Percentiles rank a stretch among this genome's conserved stretches.
phyloP scores from a whole-genome alignment of 2,797 vertebrate species.

The Microcaecilia unicolor region DNA sequence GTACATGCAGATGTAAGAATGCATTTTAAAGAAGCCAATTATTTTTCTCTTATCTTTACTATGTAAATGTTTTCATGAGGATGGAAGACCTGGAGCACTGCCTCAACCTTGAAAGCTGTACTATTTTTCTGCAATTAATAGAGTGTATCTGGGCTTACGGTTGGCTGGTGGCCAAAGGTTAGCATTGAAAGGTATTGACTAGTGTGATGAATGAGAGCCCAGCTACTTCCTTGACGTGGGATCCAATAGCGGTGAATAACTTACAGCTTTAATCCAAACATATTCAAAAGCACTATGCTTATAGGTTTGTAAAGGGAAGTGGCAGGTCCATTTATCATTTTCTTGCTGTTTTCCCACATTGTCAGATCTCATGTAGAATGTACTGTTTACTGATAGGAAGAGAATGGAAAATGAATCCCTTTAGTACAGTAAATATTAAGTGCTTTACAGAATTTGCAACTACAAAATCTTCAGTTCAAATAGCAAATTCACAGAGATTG shows the following conservation, averaged over 20 bases:
- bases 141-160: background rate
- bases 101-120: background rate
- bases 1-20: no score
- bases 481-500: no score
- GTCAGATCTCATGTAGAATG: no score
- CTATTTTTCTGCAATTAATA: conserved; percentile 13
- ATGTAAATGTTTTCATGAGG: no score
- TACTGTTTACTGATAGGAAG: no score
- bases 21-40: no score
- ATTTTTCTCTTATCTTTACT: no score
- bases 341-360: conserved; percentile 27
- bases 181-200: conserved; percentile 8
- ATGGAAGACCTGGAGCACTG: no score
- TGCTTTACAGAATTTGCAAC: no score
- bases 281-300: conserved; percentile 7
- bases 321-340: conserved; percentile 15
- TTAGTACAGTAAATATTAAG: no score
- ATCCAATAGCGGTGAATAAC: conserved; percentile 18
- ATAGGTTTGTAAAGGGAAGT: conserved; percentile 12
- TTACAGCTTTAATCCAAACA: conserved; percentile 5
- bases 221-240: conserved; percentile 3
- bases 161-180: conserved; percentile 11
- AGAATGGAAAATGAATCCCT: no score
- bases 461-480: no score
- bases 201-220: conserved; percentile 26